These are phyloP conservation scores for Astyanax mexicanus DNA, from an alignment of 2,797 vertebrate genomes.

Conservation along the genomic window DNA sequence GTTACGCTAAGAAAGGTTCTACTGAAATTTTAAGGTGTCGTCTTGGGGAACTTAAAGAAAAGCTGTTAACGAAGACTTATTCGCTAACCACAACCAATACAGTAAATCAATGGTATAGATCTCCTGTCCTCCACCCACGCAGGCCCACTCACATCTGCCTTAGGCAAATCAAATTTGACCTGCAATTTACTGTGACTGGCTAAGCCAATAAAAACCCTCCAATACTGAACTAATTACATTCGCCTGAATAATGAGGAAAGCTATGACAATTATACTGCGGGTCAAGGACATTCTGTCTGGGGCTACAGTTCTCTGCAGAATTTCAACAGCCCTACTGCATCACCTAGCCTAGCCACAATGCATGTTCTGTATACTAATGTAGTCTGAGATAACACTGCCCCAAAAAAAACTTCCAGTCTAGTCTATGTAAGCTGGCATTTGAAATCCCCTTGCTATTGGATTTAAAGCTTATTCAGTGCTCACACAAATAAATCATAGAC, in stretches of 20 bases:
- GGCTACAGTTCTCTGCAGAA: conserved; percentile 14
- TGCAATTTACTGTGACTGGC: conserved; percentile 51
- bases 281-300: conserved; percentile 43
- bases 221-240: conserved; percentile 57
- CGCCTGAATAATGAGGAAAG: conserved; percentile 51
- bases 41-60: conserved; percentile 36
- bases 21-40: conserved; percentile 28
- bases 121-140: conserved; percentile 11
- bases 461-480: conserved; percentile 1
- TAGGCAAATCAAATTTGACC: conserved; percentile 57
- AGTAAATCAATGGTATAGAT: conserved; percentile 48
- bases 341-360: neutral
- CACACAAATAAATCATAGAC: neutral
- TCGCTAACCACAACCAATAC: conserved; percentile 26
- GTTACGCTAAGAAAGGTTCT: too few relatives aligned
- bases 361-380: neutral
- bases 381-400: neutral
- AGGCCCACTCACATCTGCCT: conserved; percentile 44
- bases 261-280: conserved; percentile 33
- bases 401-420: neutral
- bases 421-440: neutral
- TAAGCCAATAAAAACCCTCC: conserved; percentile 58
- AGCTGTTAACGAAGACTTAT: conserved; percentile 43
- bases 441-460: conserved; percentile 3
- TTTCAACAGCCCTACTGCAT: neutral